Base-by-base conservation (phyloP, 1,140 invertebrate genomes). In the Drosophila eugracilis region DNA sequence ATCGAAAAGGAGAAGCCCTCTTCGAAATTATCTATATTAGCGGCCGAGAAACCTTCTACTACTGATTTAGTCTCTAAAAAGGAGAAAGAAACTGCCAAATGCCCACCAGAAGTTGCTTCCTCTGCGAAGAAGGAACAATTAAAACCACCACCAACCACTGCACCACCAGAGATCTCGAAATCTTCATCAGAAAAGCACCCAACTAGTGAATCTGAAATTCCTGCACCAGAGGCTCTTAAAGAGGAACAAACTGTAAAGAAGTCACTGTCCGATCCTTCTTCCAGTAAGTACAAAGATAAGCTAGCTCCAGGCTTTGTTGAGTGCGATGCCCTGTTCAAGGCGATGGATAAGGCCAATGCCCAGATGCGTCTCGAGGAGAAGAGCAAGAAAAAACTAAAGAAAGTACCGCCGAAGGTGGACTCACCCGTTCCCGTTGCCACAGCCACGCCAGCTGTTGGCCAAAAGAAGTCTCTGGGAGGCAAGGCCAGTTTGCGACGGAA, bases 241-340 rank as follows among this genome's bases (percentile, higher is more conserved):
- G 24, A 30, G 39, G 39, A 14, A 0, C 21, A 9, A 10, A 10
- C 24, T 3, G 2, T 0, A 0, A 48, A 63, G 12, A 39, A 49
- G 15, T 12, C 19, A 2, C 0, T n/a, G 2, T 4, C 12, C 22
- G 24, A 21, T 4, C 6, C 10, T 5, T 3, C 30, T 7, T 26
- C 57, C 9, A 0, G n/a, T n/a, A 57, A 49, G 39, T 1, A 32
- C 42, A 74, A 62, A 14, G 32, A 53, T 4, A 65, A 63, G 19
- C 19, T 12, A 9, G 10, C 42, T 9, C 3, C 6, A 26, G 62
- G 32, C 1, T 59, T 86, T 4, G 42, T 81, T 0, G 81, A 81
- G 22, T 81, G 74, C 36, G 83, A 86, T 65, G 83, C 74, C 12
- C 48, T 88, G 34, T 81, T 88, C 10, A 88, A 83, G 52, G 71